phyloP scores from a whole-genome alignment of 35 echinoderm and acorn worm species.

The Heliocidaris tuberculata region DNA sequence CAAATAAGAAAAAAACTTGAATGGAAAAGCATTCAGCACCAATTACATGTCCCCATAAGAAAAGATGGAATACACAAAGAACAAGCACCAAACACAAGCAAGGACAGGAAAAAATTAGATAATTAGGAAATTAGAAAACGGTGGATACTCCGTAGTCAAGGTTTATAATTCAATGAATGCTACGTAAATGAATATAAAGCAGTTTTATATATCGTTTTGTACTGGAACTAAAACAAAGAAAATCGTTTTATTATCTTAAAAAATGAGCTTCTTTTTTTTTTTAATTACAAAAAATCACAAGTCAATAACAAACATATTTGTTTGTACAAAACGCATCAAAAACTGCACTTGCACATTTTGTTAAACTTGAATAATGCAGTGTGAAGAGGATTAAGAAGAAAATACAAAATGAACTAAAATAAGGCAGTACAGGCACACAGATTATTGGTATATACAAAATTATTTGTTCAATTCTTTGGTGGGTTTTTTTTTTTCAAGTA shows the following conservation, averaged over 20 bases:
- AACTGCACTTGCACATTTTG: too few relatives aligned
- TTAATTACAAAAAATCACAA: too few relatives aligned
- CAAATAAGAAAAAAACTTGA: neutral
- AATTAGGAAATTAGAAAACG: neutral
- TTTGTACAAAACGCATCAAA: too few relatives aligned
- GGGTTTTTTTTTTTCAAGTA: neutral
- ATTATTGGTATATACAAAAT: neutral
- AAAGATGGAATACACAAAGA: neutral
- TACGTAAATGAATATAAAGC: too few relatives aligned
- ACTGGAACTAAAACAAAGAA: too few relatives aligned
- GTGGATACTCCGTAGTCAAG: neutral
- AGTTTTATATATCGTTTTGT: too few relatives aligned
- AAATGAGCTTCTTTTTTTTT: too few relatives aligned
- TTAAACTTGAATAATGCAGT: neutral
- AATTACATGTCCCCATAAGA: neutral
- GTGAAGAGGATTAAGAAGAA: neutral
- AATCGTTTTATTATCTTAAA: too few relatives aligned
- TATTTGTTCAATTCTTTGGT: neutral
- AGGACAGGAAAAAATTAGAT: neutral
- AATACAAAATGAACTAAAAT: neutral
- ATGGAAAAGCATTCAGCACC: neutral
- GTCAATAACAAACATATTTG: too few relatives aligned
- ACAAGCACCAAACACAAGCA: neutral
- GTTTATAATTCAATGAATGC: neutral
- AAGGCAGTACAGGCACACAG: neutral